Evolutionary conservation across 2,797 vertebrate genomes (phyloP), one percentile per base, ranked within the genome.

Genomic region (Melanotaenia parkinsoni): DNA sequence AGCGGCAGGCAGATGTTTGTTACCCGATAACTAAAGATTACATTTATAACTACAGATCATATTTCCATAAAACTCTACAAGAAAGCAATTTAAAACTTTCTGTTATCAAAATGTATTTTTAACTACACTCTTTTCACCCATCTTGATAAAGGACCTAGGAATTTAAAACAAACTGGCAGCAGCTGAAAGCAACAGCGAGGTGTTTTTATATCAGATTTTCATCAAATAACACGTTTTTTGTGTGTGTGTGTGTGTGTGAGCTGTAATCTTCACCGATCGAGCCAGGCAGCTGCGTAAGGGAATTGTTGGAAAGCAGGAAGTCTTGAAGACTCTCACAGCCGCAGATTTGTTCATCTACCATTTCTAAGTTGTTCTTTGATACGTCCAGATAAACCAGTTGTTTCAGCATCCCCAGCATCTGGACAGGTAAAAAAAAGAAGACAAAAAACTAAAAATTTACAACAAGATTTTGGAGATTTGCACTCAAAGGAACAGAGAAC

Each of bases 351-450:
- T 98, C 97, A 72, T 99, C 97, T 37, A 99, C 93, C 92, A 96
- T 95, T 91, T 99, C 98, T 89, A 99, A 90, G 88, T 95, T 98
- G 94, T 99, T 99, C 92, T 99, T 99, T 67, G 98, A 99, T 89
- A 98, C 94, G 69, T 99, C 98, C 89, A 99, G 92, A 90, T 99
- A 99, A 2, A 93, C 93, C 79, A 99, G 93, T 74, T 98, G 96
- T 90, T 98, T 98, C 66, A 99, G 94, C 82, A 85, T 96, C 74
- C 98, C 97, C 53, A 99, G 85, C 93, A 97, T 97, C 97, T 98
- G 72, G 12, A 76, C 37, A 59, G 33, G 73, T 1, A 26, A 73
- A 35, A 45, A 12, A 60, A 43, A 58, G 26, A 22, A 47, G 11
- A 24, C 24, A 61, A 28, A 4, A 45, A 20, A 45, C 16, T 1